Base-by-base conservation (phyloP, 2,888 invertebrate genomes). In the Amaurobius ferox region DNA sequence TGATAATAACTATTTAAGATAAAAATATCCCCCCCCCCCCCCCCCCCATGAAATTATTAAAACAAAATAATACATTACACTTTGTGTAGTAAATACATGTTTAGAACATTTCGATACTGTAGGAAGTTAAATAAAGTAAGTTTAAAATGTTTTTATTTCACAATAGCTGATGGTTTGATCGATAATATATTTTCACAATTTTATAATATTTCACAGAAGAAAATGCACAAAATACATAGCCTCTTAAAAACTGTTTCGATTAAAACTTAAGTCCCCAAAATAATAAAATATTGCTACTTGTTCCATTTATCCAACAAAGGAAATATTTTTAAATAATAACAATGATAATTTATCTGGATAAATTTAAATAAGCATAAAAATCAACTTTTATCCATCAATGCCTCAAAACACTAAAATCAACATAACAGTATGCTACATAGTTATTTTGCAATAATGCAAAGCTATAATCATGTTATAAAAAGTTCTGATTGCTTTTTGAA, bases 61-160 rank as follows among this genome's bases (percentile, higher is more conserved):
- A 35, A 11, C 35, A 35, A 35, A 35, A 35, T 35, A 7, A 35
- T 35, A 7, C 35, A 35, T n/a, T n/a, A n/a, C n/a, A n/a, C n/a
- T n/a, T n/a, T n/a, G n/a, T n/a, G n/a, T n/a, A n/a, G n/a, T n/a
- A n/a, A n/a, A n/a, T n/a, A n/a, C n/a, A n/a, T n/a, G n/a, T n/a
- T n/a, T n/a, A n/a, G n/a, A n/a, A n/a, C n/a, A n/a, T n/a, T n/a
- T n/a, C n/a, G n/a, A n/a, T n/a, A n/a, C n/a, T n/a, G n/a, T n/a
- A n/a, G n/a, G n/a, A n/a, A n/a, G n/a, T n/a, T n/a, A 26, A 9
- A 29, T 32, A 66, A 29, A 44, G 11, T 44, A 48, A 66, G 62
- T 83, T 83, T 83, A 77, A 83, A 81, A 83, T 61, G 55, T 40
- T 71, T 83, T 83, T 83, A 83, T 77, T 83, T 81, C 32, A 74